Conservation (phyloP, 37 sponge, comb jelly and placozoan genomes). For the Dysidea cf. avara region DNA sequence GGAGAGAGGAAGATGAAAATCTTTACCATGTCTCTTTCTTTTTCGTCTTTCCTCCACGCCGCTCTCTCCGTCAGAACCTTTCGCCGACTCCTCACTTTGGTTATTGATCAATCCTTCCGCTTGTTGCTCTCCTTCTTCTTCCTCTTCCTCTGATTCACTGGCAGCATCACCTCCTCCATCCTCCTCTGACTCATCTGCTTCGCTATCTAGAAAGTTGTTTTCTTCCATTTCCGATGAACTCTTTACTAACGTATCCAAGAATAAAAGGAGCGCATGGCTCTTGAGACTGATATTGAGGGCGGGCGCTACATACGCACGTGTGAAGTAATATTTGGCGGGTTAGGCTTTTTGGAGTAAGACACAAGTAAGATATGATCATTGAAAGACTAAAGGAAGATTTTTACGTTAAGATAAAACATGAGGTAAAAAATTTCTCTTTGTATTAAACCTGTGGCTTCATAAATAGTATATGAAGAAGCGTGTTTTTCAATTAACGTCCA, state of each 20-base stretch:
- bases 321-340: too few species aligned
- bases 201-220: constrained; percentile 14
- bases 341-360: too few species aligned
- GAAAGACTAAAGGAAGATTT: constrained; percentile 59
- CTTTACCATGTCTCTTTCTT: constrained; percentile 16
- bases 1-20: constrained; percentile 3
- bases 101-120: constrained; percentile 50
- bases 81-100: constrained; percentile 27
- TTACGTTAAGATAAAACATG: constrained; percentile 31
- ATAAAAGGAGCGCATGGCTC: too few species aligned
- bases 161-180: constrained; percentile 11
- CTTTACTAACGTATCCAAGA: background rate
- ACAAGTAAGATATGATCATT: too few species aligned
- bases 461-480: background rate
- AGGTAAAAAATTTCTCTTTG: constrained; percentile 14
- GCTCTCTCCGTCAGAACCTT: constrained; percentile 29
- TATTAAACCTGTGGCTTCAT: background rate
- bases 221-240: constrained; percentile 7
- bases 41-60: constrained; percentile 7
- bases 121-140: background rate
- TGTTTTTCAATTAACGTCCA: constrained; percentile 3
- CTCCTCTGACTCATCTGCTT: constrained; percentile 27
- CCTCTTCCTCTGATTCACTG: background rate
- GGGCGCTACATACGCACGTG: too few species aligned
- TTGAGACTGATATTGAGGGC: too few species aligned